Conservation (phyloP, 2,888 invertebrate genomes). For the Sthenelais limicola region DNA sequence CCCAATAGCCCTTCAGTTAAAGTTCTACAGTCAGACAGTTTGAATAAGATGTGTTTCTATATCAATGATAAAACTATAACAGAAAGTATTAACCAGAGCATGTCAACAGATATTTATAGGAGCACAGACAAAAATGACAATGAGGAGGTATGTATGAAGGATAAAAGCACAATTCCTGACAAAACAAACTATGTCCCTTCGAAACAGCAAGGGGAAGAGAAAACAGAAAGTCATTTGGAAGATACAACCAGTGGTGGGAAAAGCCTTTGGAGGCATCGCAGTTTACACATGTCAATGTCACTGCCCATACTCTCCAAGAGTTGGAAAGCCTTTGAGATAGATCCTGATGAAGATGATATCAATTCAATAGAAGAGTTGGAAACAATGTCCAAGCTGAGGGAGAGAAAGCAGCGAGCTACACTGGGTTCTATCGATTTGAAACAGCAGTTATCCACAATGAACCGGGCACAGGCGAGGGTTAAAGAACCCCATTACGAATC, state of each 20-base stretch:
- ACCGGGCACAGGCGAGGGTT: no score
- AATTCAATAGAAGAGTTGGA: constrained; percentile 12
- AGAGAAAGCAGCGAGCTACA: constrained; percentile 26
- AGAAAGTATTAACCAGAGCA: no score
- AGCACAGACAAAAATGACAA: neutral
- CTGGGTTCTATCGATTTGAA: neutral
- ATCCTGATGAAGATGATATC: constrained; percentile 37
- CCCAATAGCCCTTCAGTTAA: neutral
- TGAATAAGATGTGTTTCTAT: constrained; percentile 33
- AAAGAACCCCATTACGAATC: no score
- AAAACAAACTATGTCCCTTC: neutral
- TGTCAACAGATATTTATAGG: neutral
- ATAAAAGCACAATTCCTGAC: neutral
- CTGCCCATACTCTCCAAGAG: constrained; percentile 23
- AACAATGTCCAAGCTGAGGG: neutral
- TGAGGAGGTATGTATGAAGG: neutral
- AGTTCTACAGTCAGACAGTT: constrained; percentile 35
- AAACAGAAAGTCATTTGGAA: neutral
- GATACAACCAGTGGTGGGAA: neutral
- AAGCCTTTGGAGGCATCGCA: neutral
- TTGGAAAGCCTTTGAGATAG: constrained; percentile 42
- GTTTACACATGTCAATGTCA: constrained; percentile 27
- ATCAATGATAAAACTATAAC: constrained; percentile 29
- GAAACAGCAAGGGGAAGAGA: neutral
- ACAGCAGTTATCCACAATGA: no score